These are phyloP conservation scores for Lemur catta DNA, from an alignment of 2,797 vertebrate genomes.

Conservation along the genomic window DNA sequence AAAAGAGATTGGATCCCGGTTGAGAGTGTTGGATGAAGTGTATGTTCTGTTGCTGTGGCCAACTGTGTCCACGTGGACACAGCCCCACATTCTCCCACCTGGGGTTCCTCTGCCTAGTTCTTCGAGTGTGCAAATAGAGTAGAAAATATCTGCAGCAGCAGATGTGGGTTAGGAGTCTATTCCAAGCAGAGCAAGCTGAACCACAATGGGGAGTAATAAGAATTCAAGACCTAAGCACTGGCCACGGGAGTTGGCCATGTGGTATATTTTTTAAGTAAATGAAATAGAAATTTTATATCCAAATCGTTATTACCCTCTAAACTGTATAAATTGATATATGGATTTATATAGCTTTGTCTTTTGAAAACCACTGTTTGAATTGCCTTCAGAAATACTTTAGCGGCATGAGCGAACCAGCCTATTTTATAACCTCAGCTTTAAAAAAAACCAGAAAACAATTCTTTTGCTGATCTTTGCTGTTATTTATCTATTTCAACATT, in stretches of 20 bases:
- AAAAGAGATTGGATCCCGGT: background rate
- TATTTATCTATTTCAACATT: background rate
- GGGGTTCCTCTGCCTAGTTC: background rate
- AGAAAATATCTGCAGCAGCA: background rate
- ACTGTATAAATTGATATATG: background rate
- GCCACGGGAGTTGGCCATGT: background rate
- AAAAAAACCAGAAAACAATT: background rate
- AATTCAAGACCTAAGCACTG: background rate
- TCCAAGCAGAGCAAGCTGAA: background rate
- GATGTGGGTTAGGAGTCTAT: background rate
- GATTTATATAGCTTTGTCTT: background rate
- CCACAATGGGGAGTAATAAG: background rate
- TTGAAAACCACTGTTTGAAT: background rate
- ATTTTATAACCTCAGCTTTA: background rate
- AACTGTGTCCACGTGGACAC: background rate
- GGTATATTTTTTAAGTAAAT: background rate
- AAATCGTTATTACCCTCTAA: background rate
- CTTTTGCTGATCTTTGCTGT: background rate
- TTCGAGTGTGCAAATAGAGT: background rate
- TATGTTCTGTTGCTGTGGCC: background rate
- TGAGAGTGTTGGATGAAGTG: background rate
- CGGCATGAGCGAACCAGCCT: background rate
- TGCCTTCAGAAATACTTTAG: background rate
- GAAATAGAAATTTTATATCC: background rate
- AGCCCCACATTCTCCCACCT: background rate